phyloP scores from a whole-genome alignment of 1,140 invertebrate species.

The Neuroterus valhalla region DNA sequence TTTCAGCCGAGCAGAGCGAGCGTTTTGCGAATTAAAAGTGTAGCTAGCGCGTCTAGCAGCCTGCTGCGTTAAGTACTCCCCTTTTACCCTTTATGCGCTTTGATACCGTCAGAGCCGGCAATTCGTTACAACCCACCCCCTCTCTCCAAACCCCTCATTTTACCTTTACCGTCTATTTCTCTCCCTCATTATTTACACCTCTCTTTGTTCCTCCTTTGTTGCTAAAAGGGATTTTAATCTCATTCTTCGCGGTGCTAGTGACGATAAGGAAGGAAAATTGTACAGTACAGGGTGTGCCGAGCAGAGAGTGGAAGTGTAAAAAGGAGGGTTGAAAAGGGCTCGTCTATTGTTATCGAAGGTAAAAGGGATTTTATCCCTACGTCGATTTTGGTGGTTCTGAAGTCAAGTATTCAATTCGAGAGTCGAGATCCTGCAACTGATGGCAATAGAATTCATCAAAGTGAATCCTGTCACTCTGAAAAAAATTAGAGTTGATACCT shows the following conservation, averaged over 20 bases:
- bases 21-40: slow-evolving; percentile 55
- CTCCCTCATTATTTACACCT: slow-evolving; percentile 47
- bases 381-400: slow-evolving; percentile 6
- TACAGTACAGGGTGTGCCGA: slow-evolving; percentile 29
- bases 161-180: slow-evolving; percentile 48
- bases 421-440: background rate
- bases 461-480: too few species aligned
- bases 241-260: slow-evolving; percentile 60
- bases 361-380: background rate
- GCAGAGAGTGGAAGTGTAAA: background rate
- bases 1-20: slow-evolving; percentile 41
- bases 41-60: slow-evolving; percentile 32
- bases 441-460: too few species aligned
- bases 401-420: background rate
- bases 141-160: slow-evolving; percentile 30
- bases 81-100: slow-evolving; percentile 40
- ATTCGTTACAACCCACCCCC: slow-evolving; percentile 14
- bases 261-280: slow-evolving; percentile 50
- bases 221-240: slow-evolving; percentile 67
- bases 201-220: slow-evolving; percentile 40
- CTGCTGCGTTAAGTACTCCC: slow-evolving; percentile 48
- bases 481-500: too few species aligned
- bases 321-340: background rate
- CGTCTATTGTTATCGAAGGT: slow-evolving; percentile 31
- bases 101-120: slow-evolving; percentile 31